Conservation (phyloP, 2,113 vertebrate species). For the Equus quagga region DNA sequence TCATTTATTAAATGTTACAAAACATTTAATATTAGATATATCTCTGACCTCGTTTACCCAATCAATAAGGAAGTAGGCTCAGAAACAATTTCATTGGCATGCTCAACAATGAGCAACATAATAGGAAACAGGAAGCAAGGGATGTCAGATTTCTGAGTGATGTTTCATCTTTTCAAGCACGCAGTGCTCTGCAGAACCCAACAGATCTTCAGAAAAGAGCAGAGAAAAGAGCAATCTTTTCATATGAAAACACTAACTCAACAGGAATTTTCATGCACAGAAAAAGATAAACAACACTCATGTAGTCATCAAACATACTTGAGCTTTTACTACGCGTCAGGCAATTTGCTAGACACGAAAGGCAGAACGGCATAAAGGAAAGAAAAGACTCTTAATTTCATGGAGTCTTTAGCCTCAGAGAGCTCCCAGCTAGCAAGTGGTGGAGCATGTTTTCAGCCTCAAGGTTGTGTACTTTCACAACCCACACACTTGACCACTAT, state of each 20-base stretch:
- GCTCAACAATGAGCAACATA: background rate
- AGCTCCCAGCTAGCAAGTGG: background rate
- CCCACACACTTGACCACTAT: background rate
- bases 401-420: background rate
- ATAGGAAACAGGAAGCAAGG: constrained; percentile 7
- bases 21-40: background rate
- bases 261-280: background rate
- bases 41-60: background rate
- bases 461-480: background rate
- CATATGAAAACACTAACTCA: background rate
- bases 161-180: background rate
- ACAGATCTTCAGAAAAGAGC: background rate
- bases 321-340: background rate
- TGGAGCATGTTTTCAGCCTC: background rate
- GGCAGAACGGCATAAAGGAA: background rate
- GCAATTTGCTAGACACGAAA: background rate
- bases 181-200: background rate
- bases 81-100: background rate
- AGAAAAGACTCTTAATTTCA: background rate
- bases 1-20: constrained; percentile 10
- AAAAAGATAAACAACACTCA: background rate
- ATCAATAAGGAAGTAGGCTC: background rate
- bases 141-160: background rate
- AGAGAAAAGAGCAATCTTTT: background rate
- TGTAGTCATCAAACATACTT: background rate